Evolutionary conservation across 1,140 invertebrate genomes (phyloP), one percentile per base, ranked within the genome.

Genomic region (Bombus balteatus): DNA sequence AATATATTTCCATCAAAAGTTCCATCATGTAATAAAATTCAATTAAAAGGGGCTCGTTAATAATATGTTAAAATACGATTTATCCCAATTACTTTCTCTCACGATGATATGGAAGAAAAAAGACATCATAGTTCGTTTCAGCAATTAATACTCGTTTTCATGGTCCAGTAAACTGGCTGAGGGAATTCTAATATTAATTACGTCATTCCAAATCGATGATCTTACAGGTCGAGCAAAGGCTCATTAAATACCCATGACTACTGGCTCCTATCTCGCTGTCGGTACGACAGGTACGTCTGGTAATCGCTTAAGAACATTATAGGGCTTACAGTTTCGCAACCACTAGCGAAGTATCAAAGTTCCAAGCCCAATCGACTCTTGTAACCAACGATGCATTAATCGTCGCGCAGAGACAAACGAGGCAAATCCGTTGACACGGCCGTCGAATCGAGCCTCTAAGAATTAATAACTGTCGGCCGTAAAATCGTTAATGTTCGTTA

Each of bases 251-350:
- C 13, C 75, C 39, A 43, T 53, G 82, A 71, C 82, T 79, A 71
- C 65, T 57, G 66, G 5, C 43, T n/a, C 43, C 82, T 70, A 68
- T 79, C 66, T 59, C n/a, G 75, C 59, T 79, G 82, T 81, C 83
- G 43, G 43, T 47, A 65, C 43, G 73, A 68, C 72, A 79, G 75
- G 75, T 28, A 88, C 82, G 85, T 79, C 87, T 86, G 88, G 87
- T 85, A 88, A 86, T 89, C 83, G 73, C 72, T 78, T 82, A 86
- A 89, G 79, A 89, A 85, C 85, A 79, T 88, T 88, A 73, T 66
- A 53, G 76, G 59, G 82, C 68, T 57, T 68, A 71, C 34, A 72
- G 39, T n/a, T 34, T 53, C 72, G 41, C 72, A 47, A 83, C 74
- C 75, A 34, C 81, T 77, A 25, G 34, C 43, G 39, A 37, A 57